Percentiles rank a stretch among this genome's conserved stretches.
These are phyloP conservation scores for Tetragonula carbonaria DNA, from an alignment of 2,888 invertebrate genomes.

Conservation along the genomic window DNA sequence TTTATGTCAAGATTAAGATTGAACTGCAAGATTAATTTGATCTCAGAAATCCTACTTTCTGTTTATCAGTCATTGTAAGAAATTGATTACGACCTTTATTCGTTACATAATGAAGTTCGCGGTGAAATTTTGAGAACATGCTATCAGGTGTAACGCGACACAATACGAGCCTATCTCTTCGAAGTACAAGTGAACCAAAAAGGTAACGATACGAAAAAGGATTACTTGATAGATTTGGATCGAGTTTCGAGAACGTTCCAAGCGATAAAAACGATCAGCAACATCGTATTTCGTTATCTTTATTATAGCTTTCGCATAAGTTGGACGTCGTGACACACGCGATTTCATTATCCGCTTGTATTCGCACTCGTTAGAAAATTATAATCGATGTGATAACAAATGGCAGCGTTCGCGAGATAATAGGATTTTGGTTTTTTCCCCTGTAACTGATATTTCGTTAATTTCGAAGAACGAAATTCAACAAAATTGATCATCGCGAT, in stretches of 20 bases:
- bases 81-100: not conserved
- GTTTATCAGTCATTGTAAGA: not conserved
- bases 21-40: not conserved
- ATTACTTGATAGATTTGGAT: slow-evolving; percentile 35
- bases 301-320: slow-evolving; percentile 19
- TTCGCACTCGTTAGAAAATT: not conserved
- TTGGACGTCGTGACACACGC: not conserved
- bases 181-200: not conserved
- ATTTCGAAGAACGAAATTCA: not conserved
- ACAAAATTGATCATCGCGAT: not conserved
- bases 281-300: slow-evolving; percentile 32
- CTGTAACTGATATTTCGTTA: not conserved
- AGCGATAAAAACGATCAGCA: no score
- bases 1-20: no score
- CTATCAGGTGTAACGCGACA: slow-evolving; percentile 27
- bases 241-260: slow-evolving; percentile 21
- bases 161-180: slow-evolving; percentile 7
- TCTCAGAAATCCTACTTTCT: not conserved
- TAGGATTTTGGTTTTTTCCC: not conserved
- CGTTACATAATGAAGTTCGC: not conserved
- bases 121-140: not conserved
- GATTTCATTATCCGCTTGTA: not conserved
- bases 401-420: not conserved
- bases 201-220: not conserved
- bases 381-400: not conserved